Base-by-base conservation (phyloP, 2,888 invertebrate species). In the Acrocera orbiculus region DNA sequence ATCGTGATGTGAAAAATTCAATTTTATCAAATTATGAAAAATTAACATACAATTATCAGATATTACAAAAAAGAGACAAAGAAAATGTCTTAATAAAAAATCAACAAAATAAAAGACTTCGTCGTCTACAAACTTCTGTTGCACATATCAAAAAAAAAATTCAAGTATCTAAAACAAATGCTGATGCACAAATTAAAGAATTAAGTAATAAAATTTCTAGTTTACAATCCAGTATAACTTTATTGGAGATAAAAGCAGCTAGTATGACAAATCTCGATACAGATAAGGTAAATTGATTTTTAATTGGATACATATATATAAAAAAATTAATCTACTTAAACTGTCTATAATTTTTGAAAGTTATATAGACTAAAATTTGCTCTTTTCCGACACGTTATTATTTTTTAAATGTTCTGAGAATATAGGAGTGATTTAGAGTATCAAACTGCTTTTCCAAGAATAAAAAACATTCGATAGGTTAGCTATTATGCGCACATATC, bases 11-110 rank as follows among this genome's bases (percentile, higher is more conserved):
- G 16, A 82, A 86, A 54, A 76, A 80, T 5, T 68, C 78, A 5
- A 82, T 83, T 40, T 64, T 85, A 32, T 70, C 89, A 45, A 90
- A 90, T 52, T 74, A 77, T 9, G 89, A 90, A 53, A 90, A 90
- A 56, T 66, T 92, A 33, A 82, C 87, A 46, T 92, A 90, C 51
- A 90, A 86, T 52, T 87, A 83, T 52, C 80, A 83, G 50, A 72
- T 87, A 7, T 56, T 92, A 28, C 82, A 80, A 57, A 81, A 79
- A 49, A 68, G 87, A 3, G 87, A 89, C 54, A 85, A 86, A 44
- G 90, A 92, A 56, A 85, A 83, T 52, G 64, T 76, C 0, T 72
- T 79, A 26, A 74, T 85, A 5, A 71, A 76, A 48, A 77, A 76
- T 30, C 76, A 81, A 45, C 83, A 83, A 47, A 82, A 81, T 47